A percentile compares a stretch with the other conserved stretches of the same genome.
Conservation (phyloP, 2,113 vertebrate species). For the Beaufortia kweichowensis region DNA sequence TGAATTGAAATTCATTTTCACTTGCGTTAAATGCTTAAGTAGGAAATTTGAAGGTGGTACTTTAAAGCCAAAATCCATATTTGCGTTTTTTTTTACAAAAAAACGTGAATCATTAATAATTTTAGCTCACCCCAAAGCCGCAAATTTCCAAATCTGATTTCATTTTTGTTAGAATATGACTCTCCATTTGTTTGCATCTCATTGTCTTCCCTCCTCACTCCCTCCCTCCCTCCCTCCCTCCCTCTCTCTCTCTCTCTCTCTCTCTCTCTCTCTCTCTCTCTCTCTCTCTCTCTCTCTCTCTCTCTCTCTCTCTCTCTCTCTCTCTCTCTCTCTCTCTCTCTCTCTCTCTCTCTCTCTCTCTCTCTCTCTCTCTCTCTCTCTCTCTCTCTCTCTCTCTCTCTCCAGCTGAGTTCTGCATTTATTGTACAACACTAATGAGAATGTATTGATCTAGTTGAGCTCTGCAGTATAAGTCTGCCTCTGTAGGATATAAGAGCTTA, state of each 20-base stretch:
- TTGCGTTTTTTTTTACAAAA: too few relatives aligned
- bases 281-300: not conserved
- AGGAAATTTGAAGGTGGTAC: too few relatives aligned
- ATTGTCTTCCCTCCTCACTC: not conserved
- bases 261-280: slow-evolving; percentile 24
- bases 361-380: not conserved
- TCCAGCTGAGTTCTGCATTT: slow-evolving; percentile 37
- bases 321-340: slow-evolving; percentile 16
- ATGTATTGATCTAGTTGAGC: slow-evolving; percentile 71
- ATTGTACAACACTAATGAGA: slow-evolving; percentile 68
- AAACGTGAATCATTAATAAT: too few relatives aligned
- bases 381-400: slow-evolving; percentile 17
- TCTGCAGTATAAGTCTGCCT: slow-evolving; percentile 63
- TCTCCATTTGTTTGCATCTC: not conserved
- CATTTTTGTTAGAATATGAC: not conserved
- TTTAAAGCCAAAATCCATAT: too few relatives aligned
- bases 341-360: not conserved
- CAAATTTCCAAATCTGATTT: not conserved
- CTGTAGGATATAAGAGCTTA: slow-evolving; percentile 69
- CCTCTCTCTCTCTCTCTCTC: slow-evolving; percentile 5
- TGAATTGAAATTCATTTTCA: too few relatives aligned
- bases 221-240: not conserved
- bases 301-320: not conserved
- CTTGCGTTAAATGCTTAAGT: too few relatives aligned
- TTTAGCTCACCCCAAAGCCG: too few relatives aligned